phyloP scores from a whole-genome alignment of 2,888 invertebrate species.

The Leptopterna dolabrata region DNA sequence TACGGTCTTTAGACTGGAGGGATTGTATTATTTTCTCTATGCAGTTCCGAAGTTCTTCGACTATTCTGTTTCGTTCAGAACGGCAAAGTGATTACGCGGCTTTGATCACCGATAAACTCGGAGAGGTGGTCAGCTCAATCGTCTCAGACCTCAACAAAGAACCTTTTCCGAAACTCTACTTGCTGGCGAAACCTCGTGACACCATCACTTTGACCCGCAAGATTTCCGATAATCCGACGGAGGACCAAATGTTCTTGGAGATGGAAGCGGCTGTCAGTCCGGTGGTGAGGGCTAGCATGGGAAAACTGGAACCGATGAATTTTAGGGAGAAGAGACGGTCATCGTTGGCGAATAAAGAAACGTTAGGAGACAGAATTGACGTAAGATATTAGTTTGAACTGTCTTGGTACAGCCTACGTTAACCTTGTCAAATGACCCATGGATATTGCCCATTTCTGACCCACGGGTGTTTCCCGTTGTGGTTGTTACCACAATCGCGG shows the following conservation, averaged over 20 bases:
- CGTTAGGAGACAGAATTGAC: background rate
- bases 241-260: constrained; percentile 13
- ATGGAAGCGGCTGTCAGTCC: background rate
- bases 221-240: background rate
- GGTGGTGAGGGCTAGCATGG: background rate
- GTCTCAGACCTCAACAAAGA: background rate
- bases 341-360: background rate
- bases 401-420: too few species aligned
- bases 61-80: too few species aligned
- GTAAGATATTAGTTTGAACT: background rate
- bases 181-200: background rate
- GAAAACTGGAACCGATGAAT: background rate
- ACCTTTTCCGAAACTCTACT: background rate
- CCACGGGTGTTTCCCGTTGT: too few species aligned
- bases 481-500: too few species aligned
- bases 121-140: background rate
- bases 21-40: too few species aligned
- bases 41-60: too few species aligned
- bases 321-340: background rate
- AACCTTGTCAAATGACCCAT: too few species aligned
- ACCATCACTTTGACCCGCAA: background rate
- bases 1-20: too few species aligned
- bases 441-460: too few species aligned
- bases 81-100: background rate
- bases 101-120: background rate